Conservation (phyloP, 2,797 vertebrate genomes). For the Sebastes jordani region DNA sequence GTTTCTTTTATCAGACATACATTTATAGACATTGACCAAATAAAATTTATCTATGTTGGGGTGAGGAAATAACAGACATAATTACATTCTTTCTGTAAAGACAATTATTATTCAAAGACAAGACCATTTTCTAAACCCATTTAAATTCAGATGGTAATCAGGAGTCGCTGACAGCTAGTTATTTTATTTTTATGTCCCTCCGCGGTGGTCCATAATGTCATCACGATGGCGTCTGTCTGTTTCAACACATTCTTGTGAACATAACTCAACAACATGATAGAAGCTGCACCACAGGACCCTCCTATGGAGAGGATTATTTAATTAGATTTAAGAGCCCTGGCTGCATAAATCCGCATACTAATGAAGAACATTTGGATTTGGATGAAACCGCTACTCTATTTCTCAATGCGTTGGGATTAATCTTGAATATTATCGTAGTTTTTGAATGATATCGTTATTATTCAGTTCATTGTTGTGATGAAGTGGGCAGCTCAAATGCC, state of each 20-base stretch:
- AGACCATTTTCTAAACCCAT: neutral
- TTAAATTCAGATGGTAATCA: neutral
- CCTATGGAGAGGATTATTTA: conserved; percentile 34
- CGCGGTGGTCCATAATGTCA: neutral
- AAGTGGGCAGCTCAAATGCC: neutral
- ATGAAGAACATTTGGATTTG: conserved; percentile 22
- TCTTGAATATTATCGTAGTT: neutral
- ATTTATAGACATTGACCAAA: neutral
- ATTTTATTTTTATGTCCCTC: neutral
- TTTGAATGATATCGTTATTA: neutral
- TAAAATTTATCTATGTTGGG: neutral
- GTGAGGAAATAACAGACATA: neutral
- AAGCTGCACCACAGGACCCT: conserved; percentile 3
- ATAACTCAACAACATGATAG: conserved; percentile 8
- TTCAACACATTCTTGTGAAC: conserved; percentile 14
- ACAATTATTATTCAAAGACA: neutral
- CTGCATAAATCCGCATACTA: conserved; percentile 38
- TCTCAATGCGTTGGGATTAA: neutral
- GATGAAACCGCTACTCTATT: neutral
- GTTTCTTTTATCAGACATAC: neutral
- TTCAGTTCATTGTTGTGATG: neutral
- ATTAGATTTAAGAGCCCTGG: conserved; percentile 35
- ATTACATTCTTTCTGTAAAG: neutral
- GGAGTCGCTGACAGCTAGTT: neutral
- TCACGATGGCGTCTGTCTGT: neutral